Evolutionary conservation across 2,797 vertebrate species (phyloP).

Genomic region (Phyllotis vaccarum): DNA sequence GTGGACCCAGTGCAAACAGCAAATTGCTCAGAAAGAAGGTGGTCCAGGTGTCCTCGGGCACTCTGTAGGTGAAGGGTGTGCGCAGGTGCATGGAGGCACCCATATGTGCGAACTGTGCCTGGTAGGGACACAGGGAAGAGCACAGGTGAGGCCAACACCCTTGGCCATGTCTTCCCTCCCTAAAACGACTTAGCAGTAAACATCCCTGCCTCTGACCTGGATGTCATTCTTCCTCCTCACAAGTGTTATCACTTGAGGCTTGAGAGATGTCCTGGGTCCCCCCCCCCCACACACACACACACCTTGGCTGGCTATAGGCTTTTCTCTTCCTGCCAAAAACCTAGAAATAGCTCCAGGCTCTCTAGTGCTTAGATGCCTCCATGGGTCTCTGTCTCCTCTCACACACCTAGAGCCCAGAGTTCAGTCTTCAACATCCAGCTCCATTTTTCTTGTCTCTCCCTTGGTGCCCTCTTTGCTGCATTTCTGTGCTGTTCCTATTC

Average conservation of each 20-base stretch:
- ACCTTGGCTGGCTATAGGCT: background rate
- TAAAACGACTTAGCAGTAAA: background rate
- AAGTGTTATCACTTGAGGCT: background rate
- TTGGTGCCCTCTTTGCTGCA: background rate
- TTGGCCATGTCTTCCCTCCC: background rate
- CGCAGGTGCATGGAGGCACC: slow-evolving; percentile 92
- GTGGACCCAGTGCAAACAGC: slow-evolving; percentile 88
- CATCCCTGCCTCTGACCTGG: background rate
- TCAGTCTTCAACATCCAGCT: background rate
- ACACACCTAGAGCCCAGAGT: background rate
- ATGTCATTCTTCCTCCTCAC: background rate
- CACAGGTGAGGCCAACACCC: background rate
- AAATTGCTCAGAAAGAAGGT: slow-evolving; percentile 89
- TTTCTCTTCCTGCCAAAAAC: background rate
- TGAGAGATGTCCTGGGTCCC: background rate
- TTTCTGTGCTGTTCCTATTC: background rate
- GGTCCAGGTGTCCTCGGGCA: slow-evolving; percentile 89
- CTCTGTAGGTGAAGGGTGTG: slow-evolving; percentile 92
- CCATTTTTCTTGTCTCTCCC: background rate
- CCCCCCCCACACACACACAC: no score
- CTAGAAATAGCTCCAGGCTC: background rate
- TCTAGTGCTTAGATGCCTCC: background rate
- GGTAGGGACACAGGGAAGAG: background rate
- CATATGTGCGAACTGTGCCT: slow-evolving; percentile 95
- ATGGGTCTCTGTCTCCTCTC: background rate